Base-by-base conservation (phyloP, 2,888 invertebrate species). In the Cheilosia grossa region DNA sequence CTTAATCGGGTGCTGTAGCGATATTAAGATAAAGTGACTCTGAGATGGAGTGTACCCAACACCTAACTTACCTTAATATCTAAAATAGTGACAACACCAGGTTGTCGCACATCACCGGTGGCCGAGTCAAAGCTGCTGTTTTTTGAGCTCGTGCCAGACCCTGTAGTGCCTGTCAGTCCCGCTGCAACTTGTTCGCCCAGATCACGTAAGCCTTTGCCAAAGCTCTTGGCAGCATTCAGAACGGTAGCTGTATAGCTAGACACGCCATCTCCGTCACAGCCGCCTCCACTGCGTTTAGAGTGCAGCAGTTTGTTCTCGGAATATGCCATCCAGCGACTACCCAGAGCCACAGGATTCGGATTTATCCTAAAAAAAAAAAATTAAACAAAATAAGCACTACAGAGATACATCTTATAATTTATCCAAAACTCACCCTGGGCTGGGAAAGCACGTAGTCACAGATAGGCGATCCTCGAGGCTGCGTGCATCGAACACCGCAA, bases 211-310 rank as follows among this genome's bases (percentile, higher is more conserved):
- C 98, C 98, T 91, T 98, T 97, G 77, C 98, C 96, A 44, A 98
- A 93, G 21, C 97, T 97, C 93, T 98, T 98, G 19, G 98, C 98
- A 1, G 98, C 98, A 92, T 98, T 97, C 10, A 99, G 94, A 67
- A 98, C 97, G 0, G 98, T 97, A 1, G 98, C 98, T 56, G 98
- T 98, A 89, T 97, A 97, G 90, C 96, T 96, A 89, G 97, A 95
- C 15, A 96, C 95, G 15, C 97, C 97, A 91, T 97, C 97, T 30
- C 95, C 95, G 92, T 96, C 96, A 91, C 96, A 96, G 2, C 97
- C 97, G 1, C 97, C 97, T 80, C 95, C 95, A 91, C 97, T 97
- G 74, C 96, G 93, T 90, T 95, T 95, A 0, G 95, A 94, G 61
- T 95, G 94, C 82, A 96, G 93, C 59, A 98, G 93, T 91, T 96